A percentile compares a stretch with the other conserved stretches of the same genome.
These are phyloP conservation scores for Eupithecia exiguata DNA, from an alignment of 2,888 invertebrate genomes.

Conservation along the genomic window DNA sequence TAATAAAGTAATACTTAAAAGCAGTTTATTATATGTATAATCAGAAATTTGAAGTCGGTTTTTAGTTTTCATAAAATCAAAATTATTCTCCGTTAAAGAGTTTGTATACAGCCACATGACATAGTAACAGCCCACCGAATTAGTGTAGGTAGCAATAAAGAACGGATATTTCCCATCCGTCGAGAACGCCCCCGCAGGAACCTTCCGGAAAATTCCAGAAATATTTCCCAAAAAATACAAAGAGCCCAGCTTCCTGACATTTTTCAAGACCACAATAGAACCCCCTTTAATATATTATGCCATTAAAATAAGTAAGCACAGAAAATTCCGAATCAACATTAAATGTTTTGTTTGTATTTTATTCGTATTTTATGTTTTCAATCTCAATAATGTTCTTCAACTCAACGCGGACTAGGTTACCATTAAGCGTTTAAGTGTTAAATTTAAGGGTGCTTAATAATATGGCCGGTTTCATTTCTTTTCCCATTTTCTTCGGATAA, in stretches of 20 bases:
- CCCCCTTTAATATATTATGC: constrained; percentile 49
- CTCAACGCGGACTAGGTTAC: constrained; percentile 22
- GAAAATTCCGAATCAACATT: constrained; percentile 35
- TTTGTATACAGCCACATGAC: background rate
- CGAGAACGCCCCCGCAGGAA: constrained; percentile 47
- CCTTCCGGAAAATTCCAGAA: constrained; percentile 49
- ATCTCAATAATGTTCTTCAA: constrained; percentile 35
- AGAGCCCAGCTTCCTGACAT: constrained; percentile 47
- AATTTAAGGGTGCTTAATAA: constrained; percentile 19
- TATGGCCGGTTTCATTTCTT: constrained; percentile 14
- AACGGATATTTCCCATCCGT: constrained; percentile 47
- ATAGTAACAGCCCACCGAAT: constrained; percentile 35
- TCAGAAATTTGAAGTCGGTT: too few relatives aligned
- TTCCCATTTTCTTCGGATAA: constrained; percentile 15
- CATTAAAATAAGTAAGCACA: constrained; percentile 44
- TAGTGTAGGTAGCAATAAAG: constrained; percentile 51
- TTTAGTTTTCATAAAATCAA: too few relatives aligned
- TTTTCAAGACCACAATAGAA: constrained; percentile 54
- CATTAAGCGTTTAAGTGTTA: constrained; percentile 20
- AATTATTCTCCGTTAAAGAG: background rate
- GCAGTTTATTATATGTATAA: too few relatives aligned
- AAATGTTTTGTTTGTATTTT: constrained; percentile 36
- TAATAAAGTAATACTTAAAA: too few relatives aligned
- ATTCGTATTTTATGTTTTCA: constrained; percentile 37
- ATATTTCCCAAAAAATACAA: constrained; percentile 54